phyloP scores from a whole-genome alignment of 2,113 vertebrate species.

The Caloenas nicobarica region DNA sequence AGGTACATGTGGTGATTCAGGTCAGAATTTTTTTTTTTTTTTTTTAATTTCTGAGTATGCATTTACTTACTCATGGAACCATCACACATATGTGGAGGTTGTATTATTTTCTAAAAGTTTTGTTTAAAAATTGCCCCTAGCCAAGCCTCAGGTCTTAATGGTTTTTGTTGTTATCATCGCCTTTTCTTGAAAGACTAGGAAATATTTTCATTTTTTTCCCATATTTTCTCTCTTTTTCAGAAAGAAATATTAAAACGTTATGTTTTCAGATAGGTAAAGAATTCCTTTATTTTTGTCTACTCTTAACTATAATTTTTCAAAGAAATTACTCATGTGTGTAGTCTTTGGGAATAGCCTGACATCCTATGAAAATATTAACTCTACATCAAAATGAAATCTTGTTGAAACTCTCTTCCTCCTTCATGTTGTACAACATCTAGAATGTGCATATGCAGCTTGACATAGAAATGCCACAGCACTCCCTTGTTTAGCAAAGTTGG shows the following conservation, averaged over 20 bases:
- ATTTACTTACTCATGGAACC: neutral
- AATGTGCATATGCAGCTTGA: neutral
- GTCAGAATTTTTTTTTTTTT: fast-evolving
- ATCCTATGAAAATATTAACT: neutral
- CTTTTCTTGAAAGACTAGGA: neutral
- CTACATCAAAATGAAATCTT: neutral
- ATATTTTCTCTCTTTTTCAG: neutral
- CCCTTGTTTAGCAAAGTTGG: neutral
- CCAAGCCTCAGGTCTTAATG: neutral
- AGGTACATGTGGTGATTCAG: neutral
- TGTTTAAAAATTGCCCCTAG: neutral
- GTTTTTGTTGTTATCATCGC: too few species aligned
- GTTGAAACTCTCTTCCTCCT: neutral
- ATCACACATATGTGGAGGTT: neutral
- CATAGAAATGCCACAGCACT: neutral
- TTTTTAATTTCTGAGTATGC: neutral
- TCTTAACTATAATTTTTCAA: neutral
- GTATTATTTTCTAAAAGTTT: neutral
- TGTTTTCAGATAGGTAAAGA: neutral
- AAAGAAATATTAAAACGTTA: neutral
- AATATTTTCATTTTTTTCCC: neutral
- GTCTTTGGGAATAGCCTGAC: neutral
- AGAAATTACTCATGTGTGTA: neutral
- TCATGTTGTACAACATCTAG: neutral
- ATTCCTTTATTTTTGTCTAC: neutral